phyloP scores from a whole-genome alignment of 1,140 invertebrate species.

The Limonius californicus region DNA sequence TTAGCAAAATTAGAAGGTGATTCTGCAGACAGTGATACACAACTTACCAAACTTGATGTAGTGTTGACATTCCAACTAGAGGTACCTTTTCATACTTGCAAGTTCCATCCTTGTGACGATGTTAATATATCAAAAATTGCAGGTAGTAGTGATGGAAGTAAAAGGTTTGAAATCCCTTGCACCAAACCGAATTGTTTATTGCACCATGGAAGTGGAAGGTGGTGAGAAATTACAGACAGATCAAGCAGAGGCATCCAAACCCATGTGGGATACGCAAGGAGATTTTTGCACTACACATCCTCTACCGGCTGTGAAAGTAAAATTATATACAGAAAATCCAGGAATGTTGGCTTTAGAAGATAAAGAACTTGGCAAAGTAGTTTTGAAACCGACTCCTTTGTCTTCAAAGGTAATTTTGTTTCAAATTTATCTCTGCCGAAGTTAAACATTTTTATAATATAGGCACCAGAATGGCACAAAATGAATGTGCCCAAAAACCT shows the following conservation, averaged over 20 bases:
- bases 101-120: too few relatives aligned
- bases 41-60: constrained; percentile 94
- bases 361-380: constrained; percentile 95
- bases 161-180: constrained; percentile 95
- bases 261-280: constrained; percentile 97
- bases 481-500: constrained; percentile 94
- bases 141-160: constrained; percentile 98
- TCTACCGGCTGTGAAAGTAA: constrained; percentile 94
- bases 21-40: constrained; percentile 85
- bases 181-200: constrained; percentile 97
- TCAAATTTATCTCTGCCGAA: background rate
- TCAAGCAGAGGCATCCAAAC: constrained; percentile 98
- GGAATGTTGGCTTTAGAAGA: constrained; percentile 97
- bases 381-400: constrained; percentile 84
- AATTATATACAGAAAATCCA: constrained; percentile 96
- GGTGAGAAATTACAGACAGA: constrained; percentile 98
- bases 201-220: constrained; percentile 99
- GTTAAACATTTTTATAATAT: constrained; percentile 23
- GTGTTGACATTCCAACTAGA: constrained; percentile 95
- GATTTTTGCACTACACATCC: constrained; percentile 98
- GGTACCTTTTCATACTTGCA: constrained; percentile 65
- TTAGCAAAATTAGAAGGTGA: constrained; percentile 90
- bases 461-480: constrained; percentile 95
- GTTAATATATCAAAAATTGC: constrained; percentile 29
- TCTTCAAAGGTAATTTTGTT: constrained; percentile 73